Conservation (phyloP, 2,797 vertebrate species). For the Bovichtus diacanthus region DNA sequence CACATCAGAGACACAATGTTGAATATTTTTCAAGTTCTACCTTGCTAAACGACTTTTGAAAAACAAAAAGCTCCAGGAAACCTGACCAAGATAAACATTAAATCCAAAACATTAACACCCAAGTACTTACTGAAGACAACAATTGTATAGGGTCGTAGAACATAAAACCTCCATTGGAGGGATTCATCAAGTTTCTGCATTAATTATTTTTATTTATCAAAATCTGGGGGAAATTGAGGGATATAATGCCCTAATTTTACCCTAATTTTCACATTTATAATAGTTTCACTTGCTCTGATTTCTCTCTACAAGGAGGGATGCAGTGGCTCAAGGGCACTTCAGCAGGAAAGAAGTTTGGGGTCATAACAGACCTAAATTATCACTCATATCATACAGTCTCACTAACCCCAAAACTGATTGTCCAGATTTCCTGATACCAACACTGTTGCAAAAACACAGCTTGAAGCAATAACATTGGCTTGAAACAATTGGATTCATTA, state of each 20-base stretch:
- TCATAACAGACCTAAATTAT: not conserved
- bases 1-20: not conserved
- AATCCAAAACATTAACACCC: not conserved
- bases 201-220: not conserved
- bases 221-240: not conserved
- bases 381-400: not conserved
- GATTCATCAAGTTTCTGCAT: slow-evolving; percentile 11
- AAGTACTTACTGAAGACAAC: not conserved
- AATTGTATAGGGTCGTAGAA: not conserved
- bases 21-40: too few relatives aligned
- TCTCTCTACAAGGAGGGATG: not conserved
- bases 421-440: not conserved
- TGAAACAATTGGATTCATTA: not conserved
- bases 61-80: not conserved
- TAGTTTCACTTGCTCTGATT: not conserved
- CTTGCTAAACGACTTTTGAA: not conserved
- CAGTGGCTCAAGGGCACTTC: slow-evolving; percentile 41
- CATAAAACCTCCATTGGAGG: slow-evolving; percentile 25
- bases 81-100: not conserved
- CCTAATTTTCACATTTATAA: not conserved
- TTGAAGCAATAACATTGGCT: not conserved
- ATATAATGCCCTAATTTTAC: not conserved
- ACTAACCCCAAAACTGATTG: not conserved
- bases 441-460: not conserved
- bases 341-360: slow-evolving; percentile 14